Evolutionary conservation across 2,888 invertebrate genomes (phyloP).

Genomic region (Pseudococcus longispinus): DNA sequence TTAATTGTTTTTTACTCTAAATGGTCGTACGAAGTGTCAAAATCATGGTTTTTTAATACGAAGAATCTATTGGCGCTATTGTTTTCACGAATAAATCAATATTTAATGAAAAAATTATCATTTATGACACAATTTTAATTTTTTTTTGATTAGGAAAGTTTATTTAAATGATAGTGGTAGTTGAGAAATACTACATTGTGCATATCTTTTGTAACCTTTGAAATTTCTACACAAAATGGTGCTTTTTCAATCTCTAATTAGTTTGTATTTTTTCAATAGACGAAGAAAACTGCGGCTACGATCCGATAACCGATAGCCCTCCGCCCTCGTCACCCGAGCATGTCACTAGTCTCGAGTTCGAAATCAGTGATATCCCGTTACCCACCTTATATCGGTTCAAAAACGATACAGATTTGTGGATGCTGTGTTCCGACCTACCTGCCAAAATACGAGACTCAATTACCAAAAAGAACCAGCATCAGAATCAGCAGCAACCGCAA

Average conservation of each 20-base stretch:
- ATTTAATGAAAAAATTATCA: no score
- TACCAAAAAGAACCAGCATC: conserved; percentile 15
- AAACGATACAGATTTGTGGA: conserved; percentile 46
- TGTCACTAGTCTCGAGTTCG: conserved; percentile 28
- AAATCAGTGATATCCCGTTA: conserved; percentile 36
- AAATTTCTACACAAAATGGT: no score
- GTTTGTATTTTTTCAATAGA: background rate
- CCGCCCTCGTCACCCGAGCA: conserved; percentile 23
- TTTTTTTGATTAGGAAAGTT: no score
- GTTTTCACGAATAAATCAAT: no score
- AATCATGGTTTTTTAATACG: no score
- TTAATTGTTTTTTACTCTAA: no score
- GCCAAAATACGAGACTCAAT: conserved; percentile 41
- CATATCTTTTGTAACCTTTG: no score
- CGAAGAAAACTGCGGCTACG: conserved; percentile 23
- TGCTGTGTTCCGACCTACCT: conserved; percentile 41
- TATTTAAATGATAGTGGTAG: no score
- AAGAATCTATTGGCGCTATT: no score
- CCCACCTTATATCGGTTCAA: conserved; percentile 47
- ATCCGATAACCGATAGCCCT: conserved; percentile 43
- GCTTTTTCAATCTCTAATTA: background rate
- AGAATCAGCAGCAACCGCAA: background rate
- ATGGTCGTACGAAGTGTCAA: no score
- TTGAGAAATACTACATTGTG: no score
- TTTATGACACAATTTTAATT: no score